Evolutionary conservation across 2,888 invertebrate genomes (phyloP), one percentile per base, ranked within the genome.

Genomic region (Calameuta pallipes): DNA sequence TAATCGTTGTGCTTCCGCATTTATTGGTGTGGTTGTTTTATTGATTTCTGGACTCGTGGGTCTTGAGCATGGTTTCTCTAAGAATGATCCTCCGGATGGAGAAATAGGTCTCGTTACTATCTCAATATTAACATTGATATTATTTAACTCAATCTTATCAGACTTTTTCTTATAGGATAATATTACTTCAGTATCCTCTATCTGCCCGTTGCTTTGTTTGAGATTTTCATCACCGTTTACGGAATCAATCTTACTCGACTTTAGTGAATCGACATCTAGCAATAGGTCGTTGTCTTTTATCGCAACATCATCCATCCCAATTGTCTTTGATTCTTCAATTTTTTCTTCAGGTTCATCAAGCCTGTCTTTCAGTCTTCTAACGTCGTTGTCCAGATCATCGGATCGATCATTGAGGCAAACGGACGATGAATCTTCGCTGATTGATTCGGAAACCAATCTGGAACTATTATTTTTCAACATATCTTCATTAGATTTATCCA

Each of bases 1-100:
- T 83, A 87, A 83, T 85, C 87, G 85, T 74, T 85, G 84, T 15
- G 83, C 78, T 81, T 87, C 85, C 37, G 79, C 80, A 79, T 83
- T 84, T 70, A 83, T 84, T 41, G 82, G 83, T 15, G 84, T 82
- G 36, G 81, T 83, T 69, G 80, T 82, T 34, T 79, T 81, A 80
- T 84, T 84, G 75, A 83, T 83, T 1, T 83, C 83, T 0, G 83
- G 83, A 78, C 83, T 83, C 4, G 78, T 82, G 11, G 83, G 82
- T 73, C 83, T 76, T 23, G 83, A 80, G 36, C 80, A 69, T 78
- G 56, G 56, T 56, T 56, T 56, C 3, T 56, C 56, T 56, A 23
- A 56, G 56, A 23, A 9, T 56, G 23, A 56, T 23, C 56, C 56
- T 56, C 56, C 56, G 23, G 23, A 9, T 56, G 56, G 56, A 56